Evolutionary conservation across 2,888 invertebrate species (phyloP), one percentile per base, ranked within the genome.

Genomic region (Xanthorhoe designata): DNA sequence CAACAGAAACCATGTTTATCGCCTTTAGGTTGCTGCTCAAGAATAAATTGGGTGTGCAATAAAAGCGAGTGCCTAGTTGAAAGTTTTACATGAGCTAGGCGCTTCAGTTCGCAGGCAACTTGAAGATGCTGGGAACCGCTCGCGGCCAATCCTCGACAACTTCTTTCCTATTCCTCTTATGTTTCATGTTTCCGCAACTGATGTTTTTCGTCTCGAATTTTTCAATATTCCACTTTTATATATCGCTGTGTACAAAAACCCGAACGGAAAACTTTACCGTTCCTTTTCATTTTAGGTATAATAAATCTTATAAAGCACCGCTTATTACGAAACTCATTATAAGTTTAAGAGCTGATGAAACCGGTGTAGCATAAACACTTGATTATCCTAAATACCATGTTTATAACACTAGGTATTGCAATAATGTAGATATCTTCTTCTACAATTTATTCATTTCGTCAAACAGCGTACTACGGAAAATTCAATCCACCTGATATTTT

Each of bases 31-130:
- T 82, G 73, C 72, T 75, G 70, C 74, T 76, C 45, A 68, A 65
- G 69, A 76, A 85, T 85, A 88, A 88, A 89, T 89, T 85, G 83
- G 80, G 82, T 86, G 84, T 85, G 83, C 85, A 89, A 88, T 87
- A 89, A 89, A 90, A 87, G 38, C 29, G 38, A 53, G 83, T 80
- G 81, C 85, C 81, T 84, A 83, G 79, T 76, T 82, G 75, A 85
- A 90, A 90, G 84, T 89, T 89, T 75, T 75, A 81, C 83, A 82
- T 74, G 77, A 74, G 67, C 76, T 78, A 83, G 82, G 82, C 80
- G 82, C 77, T 77, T 73, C 68, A 64, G 55, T 60, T 59, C 18
- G 56, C 19, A 65, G 68, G 69, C 69, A 79, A 82, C 76, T 81
- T 82, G 77, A 69, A 6, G 53, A 65, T 52, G 66, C 42, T 60